Base-by-base conservation (phyloP, 2,888 invertebrate genomes). In the Nymphalis polychloros region DNA sequence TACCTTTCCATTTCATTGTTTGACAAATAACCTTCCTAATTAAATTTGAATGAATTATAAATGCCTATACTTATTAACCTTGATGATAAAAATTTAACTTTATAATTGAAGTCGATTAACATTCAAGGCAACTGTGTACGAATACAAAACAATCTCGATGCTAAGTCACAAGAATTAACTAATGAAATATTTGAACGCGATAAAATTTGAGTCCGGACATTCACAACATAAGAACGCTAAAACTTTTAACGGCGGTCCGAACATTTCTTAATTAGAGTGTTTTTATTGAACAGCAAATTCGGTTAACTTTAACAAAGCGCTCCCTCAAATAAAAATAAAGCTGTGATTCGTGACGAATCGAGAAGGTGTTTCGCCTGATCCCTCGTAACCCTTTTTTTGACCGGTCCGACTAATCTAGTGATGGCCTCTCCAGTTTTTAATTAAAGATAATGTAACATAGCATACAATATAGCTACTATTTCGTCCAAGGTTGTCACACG, bases 241-340 rank as follows among this genome's bases (percentile, higher is more conserved):
- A 84, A 83, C 81, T 82, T 81, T 83, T 83, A 87, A 87, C 85
- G 86, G 86, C 88, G 83, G 84, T 82, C 81, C 84, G 82, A 86
- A 89, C 89, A 89, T 90, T 91, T 90, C 88, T 90, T 92, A 92
- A 91, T 92, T 92, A 91, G 88, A 82, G 83, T 81, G 82, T 87
- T 91, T 91, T 91, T 89, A 89, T 87, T 86, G 83, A 81, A 85
- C 87, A 86, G 88, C 91, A 90, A 91, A 91, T 92, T 92, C 91
- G 86, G 90, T 90, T 89, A 90, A 85, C 86, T 84, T 83, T 79
- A 86, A 91, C 91, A 92, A 92, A 90, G 87, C 88, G 79, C 82
- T 85, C 89, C 84, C 81, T 87, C 85, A 87, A 90, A 90, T 88
- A 91, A 91, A 88, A 92, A 88, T 88, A 90, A 91, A 89, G 84